Percentiles rank a stretch among this genome's conserved stretches.
Conservation (phyloP, 37 sponge, comb jelly and placozoan species). For the Corticium candelabrum region DNA sequence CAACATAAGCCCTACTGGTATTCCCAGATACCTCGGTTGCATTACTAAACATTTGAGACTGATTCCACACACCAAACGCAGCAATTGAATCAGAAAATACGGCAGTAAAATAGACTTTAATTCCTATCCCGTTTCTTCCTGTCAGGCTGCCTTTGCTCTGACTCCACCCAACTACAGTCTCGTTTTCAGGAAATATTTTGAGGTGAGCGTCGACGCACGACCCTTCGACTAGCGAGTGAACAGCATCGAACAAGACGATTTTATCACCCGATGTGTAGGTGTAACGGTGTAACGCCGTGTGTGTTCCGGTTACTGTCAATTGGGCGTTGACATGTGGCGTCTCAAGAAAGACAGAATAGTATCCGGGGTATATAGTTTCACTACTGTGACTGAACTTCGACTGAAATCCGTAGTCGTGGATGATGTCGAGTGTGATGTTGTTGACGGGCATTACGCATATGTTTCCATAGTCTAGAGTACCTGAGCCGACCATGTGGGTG, state of each 20-base stretch:
- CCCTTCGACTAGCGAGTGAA: slow-evolving; percentile 7
- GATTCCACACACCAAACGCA: slow-evolving; percentile 27
- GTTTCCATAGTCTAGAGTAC: slow-evolving; percentile 39
- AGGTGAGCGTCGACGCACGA: neutral
- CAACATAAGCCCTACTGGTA: slow-evolving; percentile 7
- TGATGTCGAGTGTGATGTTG: neutral
- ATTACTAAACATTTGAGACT: neutral
- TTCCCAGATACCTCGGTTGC: neutral
- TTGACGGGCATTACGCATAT: slow-evolving; percentile 34
- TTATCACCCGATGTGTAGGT: slow-evolving; percentile 10
- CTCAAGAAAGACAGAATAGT: slow-evolving; percentile 14
- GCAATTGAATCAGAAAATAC: neutral
- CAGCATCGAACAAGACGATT: slow-evolving; percentile 14
- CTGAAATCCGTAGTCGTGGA: slow-evolving; percentile 20
- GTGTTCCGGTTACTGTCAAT: slow-evolving; percentile 17
- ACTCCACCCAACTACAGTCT: neutral
- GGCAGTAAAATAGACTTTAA: slow-evolving; percentile 34
- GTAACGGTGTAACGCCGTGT: slow-evolving; percentile 16
- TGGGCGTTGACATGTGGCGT: slow-evolving; percentile 10
- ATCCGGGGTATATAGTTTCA: slow-evolving; percentile 25
- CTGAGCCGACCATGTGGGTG: slow-evolving; percentile 57
- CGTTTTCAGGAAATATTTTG: neutral
- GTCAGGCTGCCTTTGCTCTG: slow-evolving; percentile 27
- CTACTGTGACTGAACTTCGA: slow-evolving; percentile 35
- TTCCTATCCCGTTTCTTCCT: slow-evolving; percentile 40